Evolutionary conservation across 2,113 vertebrate species (phyloP).

Genomic region (Willisornis vidua): DNA sequence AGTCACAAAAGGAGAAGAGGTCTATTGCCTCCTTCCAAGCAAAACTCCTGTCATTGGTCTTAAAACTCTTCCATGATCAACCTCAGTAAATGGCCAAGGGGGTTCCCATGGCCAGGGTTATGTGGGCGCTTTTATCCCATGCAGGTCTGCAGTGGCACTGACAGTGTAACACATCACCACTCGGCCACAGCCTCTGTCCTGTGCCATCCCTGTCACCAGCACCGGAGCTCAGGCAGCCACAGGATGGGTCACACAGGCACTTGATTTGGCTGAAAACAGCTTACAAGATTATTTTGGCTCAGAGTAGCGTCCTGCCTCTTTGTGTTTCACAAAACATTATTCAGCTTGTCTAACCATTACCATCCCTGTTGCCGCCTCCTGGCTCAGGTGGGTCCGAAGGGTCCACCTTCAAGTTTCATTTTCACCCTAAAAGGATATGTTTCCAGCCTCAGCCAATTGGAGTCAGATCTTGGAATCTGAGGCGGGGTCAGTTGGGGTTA

Average conservation of each 20-base stretch:
- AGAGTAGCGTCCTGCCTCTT: background rate
- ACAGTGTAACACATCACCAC: rapidly evolving
- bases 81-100: background rate
- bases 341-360: background rate
- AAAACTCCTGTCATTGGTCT: background rate
- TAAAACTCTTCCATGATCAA: background rate
- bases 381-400: too few species aligned
- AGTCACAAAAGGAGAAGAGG: background rate
- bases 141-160: rapidly evolving
- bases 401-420: too few species aligned
- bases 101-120: rapidly evolving
- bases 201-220: rapidly evolving
- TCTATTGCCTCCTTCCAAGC: background rate
- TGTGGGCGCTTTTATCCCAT: rapidly evolving
- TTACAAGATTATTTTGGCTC: background rate
- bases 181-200: background rate
- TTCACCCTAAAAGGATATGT: too few species aligned
- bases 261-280: background rate
- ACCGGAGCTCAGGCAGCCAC: background rate
- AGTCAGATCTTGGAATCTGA: too few species aligned
- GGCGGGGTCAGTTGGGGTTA: too few species aligned
- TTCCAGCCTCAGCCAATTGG: too few species aligned
- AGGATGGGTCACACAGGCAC: background rate
- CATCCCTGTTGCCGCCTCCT: too few species aligned
- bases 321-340: background rate